Conservation (phyloP, 2,797 vertebrate genomes). For the Gastrophryne carolinensis region DNA sequence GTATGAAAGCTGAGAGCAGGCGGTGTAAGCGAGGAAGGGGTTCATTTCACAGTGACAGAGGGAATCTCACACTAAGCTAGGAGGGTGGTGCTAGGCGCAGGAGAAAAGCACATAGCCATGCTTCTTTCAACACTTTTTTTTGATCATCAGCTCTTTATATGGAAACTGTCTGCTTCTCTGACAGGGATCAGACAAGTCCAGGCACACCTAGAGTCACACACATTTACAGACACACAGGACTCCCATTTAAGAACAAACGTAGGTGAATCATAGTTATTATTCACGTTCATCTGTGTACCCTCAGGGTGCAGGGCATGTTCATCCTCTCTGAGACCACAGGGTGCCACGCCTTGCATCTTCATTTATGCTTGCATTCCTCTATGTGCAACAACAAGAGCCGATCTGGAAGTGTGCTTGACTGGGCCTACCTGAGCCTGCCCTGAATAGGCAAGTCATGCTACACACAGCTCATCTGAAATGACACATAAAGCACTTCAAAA, state of each 20-base stretch:
- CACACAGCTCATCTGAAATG: neutral
- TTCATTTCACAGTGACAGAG: constrained; percentile 36
- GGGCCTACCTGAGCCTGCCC: neutral
- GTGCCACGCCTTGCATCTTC: constrained; percentile 43
- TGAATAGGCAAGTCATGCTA: neutral
- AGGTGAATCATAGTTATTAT: constrained; percentile 52
- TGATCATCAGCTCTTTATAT: constrained; percentile 42
- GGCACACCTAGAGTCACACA: constrained; percentile 48
- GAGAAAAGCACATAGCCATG: constrained; percentile 21
- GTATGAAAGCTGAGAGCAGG: neutral
- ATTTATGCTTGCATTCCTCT: constrained; percentile 37
- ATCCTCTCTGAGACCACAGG: constrained; percentile 37
- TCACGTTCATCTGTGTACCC: constrained; percentile 49
- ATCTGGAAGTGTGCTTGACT: neutral
- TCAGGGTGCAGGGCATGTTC: constrained; percentile 36
- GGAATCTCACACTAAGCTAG: constrained; percentile 42
- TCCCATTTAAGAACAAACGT: constrained; percentile 41
- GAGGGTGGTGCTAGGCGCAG: constrained; percentile 32
- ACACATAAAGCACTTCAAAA: neutral
- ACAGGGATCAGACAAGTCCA: constrained; percentile 47
- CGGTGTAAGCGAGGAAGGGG: neutral
- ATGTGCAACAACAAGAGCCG: constrained; percentile 24
- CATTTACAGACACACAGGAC: constrained; percentile 39
- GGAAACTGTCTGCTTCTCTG: constrained; percentile 49
- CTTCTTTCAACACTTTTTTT: constrained; percentile 51